Percentiles rank a stretch among this genome's conserved stretches.
Evolutionary conservation across 2,888 invertebrate species (phyloP).

Genomic region (Helleia helle): DNA sequence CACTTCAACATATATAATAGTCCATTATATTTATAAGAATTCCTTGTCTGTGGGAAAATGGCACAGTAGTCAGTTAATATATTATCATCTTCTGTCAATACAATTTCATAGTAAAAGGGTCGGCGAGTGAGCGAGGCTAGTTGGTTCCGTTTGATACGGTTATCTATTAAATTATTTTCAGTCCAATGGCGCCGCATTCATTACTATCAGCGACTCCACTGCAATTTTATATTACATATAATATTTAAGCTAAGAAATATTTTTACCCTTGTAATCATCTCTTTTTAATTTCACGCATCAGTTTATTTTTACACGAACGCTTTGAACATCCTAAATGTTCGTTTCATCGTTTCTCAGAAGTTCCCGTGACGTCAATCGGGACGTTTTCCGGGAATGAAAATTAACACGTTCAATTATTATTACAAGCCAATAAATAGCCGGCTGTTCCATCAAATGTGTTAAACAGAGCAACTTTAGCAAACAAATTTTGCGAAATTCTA

Average conservation of each 20-base stretch:
- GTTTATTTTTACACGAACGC: conserved; percentile 36
- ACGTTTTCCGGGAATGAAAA: conserved; percentile 38
- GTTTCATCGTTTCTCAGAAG: conserved; percentile 42
- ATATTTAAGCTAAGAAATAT: too few species aligned
- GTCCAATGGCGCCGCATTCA: conserved; percentile 36
- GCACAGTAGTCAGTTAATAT: too few species aligned
- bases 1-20: too few species aligned
- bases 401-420: conserved; percentile 20
- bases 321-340: conserved; percentile 37
- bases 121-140: conserved; percentile 21
- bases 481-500: too few species aligned
- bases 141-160: conserved; percentile 30
- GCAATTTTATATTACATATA: too few species aligned
- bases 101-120: conserved; percentile 13
- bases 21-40: too few species aligned
- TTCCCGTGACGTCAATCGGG: conserved; percentile 49
- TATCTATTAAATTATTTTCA: conserved; percentile 41
- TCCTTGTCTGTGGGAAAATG: too few species aligned
- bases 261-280: conserved; percentile 12
- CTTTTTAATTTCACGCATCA: conserved; percentile 24
- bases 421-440: conserved; percentile 2
- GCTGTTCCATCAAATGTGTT: not conserved
- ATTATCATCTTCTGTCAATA: not conserved
- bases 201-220: conserved; percentile 39
- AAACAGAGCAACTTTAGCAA: too few species aligned